These are phyloP conservation scores for Herminia tarsipennalis DNA, from an alignment of 2,888 invertebrate genomes.

Conservation along the genomic window DNA sequence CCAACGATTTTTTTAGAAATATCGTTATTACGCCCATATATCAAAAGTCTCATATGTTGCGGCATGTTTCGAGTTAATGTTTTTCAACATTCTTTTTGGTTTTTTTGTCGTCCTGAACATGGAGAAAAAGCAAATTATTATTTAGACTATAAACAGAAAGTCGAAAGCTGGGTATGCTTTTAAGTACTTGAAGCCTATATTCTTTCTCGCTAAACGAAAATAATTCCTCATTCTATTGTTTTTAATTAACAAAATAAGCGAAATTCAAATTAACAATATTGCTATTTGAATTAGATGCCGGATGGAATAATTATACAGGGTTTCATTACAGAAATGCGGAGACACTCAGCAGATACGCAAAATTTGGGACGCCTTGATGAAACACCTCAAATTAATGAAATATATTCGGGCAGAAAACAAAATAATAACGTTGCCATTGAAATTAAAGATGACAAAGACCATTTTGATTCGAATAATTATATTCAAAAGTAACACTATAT, in stretches of 20 bases:
- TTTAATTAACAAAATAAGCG: conserved; percentile 2
- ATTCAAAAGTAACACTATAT: background rate
- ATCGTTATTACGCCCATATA: conserved; percentile 41
- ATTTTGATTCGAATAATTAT: background rate
- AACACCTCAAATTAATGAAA: background rate
- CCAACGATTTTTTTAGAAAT: conserved; percentile 32
- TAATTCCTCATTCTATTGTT: background rate
- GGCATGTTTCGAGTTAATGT: conserved; percentile 25
- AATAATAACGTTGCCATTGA: background rate
- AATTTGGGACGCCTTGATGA: background rate
- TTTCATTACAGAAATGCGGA: conserved; percentile 1
- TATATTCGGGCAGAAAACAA: background rate
- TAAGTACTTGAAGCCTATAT: no score
- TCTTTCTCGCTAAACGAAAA: no score
- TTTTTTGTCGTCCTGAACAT: no score
- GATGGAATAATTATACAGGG: conserved; percentile 3
- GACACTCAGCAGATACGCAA: conserved; percentile 3
- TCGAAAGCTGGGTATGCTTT: no score
- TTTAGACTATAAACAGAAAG: no score
- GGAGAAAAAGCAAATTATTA: no score
- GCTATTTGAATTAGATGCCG: conserved; percentile 1
- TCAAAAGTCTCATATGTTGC: conserved; percentile 35
- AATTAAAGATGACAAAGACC: background rate
- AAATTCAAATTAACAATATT: conserved; percentile 5
- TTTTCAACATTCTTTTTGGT: conserved; percentile 20